Evolutionary conservation across 2,113 vertebrate species (phyloP).

Genomic region (Passerina amoena): DNA sequence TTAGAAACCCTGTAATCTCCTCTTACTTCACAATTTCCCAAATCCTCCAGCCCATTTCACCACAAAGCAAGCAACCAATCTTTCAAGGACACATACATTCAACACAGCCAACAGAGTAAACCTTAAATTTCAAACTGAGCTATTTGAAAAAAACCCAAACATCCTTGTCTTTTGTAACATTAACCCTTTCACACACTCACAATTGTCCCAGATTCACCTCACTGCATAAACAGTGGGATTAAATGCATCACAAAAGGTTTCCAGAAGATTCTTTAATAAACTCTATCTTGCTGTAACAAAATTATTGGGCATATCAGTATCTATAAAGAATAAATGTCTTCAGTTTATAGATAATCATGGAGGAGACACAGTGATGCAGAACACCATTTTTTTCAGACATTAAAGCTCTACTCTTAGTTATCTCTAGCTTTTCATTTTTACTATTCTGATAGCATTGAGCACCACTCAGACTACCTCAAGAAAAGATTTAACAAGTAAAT

Average conservation of each 20-base stretch:
- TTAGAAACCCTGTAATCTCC: neutral
- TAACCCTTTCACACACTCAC: neutral
- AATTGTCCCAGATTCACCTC: neutral
- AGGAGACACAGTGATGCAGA: neutral
- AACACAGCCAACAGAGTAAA: neutral
- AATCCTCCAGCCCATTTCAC: neutral
- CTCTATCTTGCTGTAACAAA: neutral
- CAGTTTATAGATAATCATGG: neutral
- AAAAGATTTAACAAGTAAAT: neutral
- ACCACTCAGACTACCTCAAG: neutral
- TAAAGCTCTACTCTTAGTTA: neutral
- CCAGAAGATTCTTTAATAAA: neutral
- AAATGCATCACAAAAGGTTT: neutral
- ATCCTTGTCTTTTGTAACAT: neutral
- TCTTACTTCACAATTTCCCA: neutral
- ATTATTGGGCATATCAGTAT: neutral
- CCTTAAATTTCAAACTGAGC: neutral
- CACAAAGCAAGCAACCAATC: neutral
- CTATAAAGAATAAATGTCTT: neutral
- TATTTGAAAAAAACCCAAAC: neutral
- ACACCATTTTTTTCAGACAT: neutral
- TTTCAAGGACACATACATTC: neutral
- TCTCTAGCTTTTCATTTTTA: neutral
- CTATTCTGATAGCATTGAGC: neutral
- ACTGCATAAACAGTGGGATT: neutral